Evolutionary conservation across 2,113 vertebrate species (phyloP).

Genomic region (Nymphicus hollandicus): DNA sequence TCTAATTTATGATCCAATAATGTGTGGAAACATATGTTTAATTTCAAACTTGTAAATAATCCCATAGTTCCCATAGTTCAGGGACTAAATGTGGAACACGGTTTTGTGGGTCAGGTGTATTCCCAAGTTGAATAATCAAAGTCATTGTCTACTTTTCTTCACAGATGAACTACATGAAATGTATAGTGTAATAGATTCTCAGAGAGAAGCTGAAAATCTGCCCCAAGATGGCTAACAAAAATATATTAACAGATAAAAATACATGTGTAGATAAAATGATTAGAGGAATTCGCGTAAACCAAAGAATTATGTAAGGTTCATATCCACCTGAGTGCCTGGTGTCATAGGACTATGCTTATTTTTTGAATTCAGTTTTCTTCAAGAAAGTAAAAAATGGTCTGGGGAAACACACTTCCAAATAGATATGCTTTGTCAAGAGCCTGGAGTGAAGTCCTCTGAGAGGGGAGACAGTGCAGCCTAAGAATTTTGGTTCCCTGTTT

Average conservation of each 20-base stretch:
- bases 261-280: background rate
- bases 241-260: background rate
- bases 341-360: background rate
- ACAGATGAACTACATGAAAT: background rate
- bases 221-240: background rate
- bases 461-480: background rate
- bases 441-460: background rate
- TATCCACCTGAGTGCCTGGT: background rate
- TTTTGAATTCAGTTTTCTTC: background rate
- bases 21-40: background rate
- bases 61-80: background rate
- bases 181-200: background rate
- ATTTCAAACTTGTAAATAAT: background rate
- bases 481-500: background rate
- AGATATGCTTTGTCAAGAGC: background rate
- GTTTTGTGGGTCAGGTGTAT: conserved; percentile 8
- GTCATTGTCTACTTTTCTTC: background rate
- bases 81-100: background rate
- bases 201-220: background rate
- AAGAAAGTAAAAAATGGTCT: background rate
- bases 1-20: background rate
- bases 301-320: background rate
- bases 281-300: background rate
- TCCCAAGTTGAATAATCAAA: background rate
- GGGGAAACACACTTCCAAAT: background rate